Conservation (phyloP, 92 coral and sea anemone species). For the Blastomussa wellsi region DNA sequence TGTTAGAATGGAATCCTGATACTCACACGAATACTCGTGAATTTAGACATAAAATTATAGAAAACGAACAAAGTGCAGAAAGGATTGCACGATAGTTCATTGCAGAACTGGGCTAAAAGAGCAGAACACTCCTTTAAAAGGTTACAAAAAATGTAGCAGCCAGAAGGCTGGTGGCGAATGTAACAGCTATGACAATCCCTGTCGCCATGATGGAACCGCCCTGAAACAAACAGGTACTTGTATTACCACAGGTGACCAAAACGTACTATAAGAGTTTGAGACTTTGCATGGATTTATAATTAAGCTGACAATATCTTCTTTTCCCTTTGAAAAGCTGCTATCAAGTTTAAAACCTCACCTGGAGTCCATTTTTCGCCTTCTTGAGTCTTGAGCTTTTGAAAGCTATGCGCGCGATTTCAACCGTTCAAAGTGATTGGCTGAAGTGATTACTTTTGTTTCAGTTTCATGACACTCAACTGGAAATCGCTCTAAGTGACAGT, state of each 20-base stretch:
- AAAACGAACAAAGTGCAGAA: neutral
- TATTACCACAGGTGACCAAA: neutral
- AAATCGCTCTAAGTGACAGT: too few relatives aligned
- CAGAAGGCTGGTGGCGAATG: neutral
- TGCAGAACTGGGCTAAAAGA: neutral
- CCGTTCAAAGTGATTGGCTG: too few relatives aligned
- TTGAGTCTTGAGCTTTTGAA: too few relatives aligned
- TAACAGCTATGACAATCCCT: slow-evolving; percentile 65
- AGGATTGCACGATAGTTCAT: neutral
- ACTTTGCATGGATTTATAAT: too few relatives aligned
- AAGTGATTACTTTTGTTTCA: too few relatives aligned
- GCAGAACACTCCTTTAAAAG: neutral
- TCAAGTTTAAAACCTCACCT: too few relatives aligned
- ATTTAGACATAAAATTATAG: neutral
- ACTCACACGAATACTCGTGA: neutral
- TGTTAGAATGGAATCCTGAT: neutral
- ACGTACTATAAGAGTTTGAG: too few relatives aligned
- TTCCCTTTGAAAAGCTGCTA: too few relatives aligned
- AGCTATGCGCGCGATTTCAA: too few relatives aligned
- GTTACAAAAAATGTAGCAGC: neutral
- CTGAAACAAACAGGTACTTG: slow-evolving; percentile 25
- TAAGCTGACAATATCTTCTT: too few relatives aligned
- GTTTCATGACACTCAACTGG: too few relatives aligned
- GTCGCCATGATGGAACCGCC: slow-evolving; percentile 93
- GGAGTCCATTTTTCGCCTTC: too few relatives aligned